These are phyloP conservation scores for Aramus guarauna DNA, from an alignment of 2,113 vertebrate genomes.

Conservation along the genomic window DNA sequence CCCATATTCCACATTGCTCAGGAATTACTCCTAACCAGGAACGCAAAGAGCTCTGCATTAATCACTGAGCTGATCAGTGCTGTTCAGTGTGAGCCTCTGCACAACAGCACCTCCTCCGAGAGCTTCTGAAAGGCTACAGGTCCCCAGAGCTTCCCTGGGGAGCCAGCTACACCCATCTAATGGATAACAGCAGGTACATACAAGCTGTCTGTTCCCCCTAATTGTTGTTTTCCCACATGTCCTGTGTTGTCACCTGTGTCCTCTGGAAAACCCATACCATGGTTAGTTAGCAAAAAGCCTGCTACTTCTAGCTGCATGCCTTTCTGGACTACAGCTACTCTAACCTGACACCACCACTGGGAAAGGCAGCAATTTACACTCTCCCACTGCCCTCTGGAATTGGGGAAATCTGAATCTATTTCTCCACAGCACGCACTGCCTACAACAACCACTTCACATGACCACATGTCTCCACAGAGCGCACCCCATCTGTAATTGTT, in stretches of 20 bases:
- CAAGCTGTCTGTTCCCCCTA: background rate
- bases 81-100: background rate
- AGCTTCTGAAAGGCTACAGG: background rate
- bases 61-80: fast-evolving
- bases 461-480: background rate
- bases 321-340: background rate
- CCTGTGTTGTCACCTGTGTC: fast-evolving
- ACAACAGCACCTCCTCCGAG: background rate
- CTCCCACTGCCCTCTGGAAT: background rate
- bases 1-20: background rate
- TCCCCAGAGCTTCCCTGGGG: background rate
- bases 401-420: background rate
- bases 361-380: background rate
- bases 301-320: background rate
- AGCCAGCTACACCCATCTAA: background rate
- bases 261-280: background rate
- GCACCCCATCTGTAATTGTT: background rate
- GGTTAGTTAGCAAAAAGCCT: background rate
- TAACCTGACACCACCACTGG: fast-evolving
- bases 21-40: background rate
- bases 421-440: background rate
- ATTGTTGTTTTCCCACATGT: background rate
- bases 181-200: background rate
- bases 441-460: background rate
- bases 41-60: background rate